Conservation (phyloP, 2,113 vertebrate species). For the Globicephala melas region DNA sequence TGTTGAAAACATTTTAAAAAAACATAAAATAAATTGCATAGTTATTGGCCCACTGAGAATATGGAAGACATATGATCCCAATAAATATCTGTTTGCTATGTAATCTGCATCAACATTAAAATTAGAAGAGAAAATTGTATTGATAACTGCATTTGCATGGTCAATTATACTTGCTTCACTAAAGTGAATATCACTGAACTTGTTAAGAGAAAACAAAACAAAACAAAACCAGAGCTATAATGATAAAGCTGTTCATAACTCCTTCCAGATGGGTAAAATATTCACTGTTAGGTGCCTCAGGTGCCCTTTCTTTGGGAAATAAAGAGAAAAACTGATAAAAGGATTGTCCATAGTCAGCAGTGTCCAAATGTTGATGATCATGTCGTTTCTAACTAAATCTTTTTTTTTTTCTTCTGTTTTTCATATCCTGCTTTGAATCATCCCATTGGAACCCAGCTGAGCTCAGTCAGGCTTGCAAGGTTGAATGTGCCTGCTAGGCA, state of each 20-base stretch:
- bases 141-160: not conserved
- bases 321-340: constrained; percentile 18
- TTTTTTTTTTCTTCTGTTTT: constrained; percentile 68
- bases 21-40: not conserved
- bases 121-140: not conserved
- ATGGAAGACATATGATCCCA: not conserved
- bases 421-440: constrained; percentile 68
- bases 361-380: constrained; percentile 8
- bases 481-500: constrained; percentile 73
- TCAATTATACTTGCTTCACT: not conserved
- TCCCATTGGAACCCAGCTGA: constrained; percentile 69
- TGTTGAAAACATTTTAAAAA: not conserved
- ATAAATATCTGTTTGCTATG: not conserved
- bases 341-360: not conserved
- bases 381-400: constrained; percentile 68
- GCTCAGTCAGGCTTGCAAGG: constrained; percentile 66
- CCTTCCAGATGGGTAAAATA: constrained; percentile 5
- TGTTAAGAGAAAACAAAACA: not conserved
- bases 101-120: not conserved
- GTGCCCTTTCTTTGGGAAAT: constrained; percentile 21
- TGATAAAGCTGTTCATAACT: not conserved
- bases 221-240: not conserved
- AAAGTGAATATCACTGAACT: not conserved
- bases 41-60: not conserved
- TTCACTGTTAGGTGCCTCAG: not conserved